A percentile compares a stretch with the other conserved stretches of the same genome.
phyloP scores from a whole-genome alignment of 2,113 vertebrate genomes.

The Crotalus horridus region DNA sequence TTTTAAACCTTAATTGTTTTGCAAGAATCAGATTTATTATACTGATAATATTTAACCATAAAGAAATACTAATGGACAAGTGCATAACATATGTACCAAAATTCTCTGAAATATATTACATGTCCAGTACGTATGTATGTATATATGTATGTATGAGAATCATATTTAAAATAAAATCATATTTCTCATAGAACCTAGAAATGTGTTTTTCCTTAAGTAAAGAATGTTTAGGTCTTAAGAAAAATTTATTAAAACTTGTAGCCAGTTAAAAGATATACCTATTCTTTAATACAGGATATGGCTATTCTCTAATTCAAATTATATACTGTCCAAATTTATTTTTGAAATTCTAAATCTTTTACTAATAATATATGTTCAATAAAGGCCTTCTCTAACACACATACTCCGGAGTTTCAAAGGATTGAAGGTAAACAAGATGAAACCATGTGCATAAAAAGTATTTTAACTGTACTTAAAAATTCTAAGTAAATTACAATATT shows the following conservation, averaged over 20 bases:
- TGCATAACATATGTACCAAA: neutral
- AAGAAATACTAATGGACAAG: neutral
- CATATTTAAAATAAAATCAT: neutral
- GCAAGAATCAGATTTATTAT: neutral
- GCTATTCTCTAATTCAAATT: neutral
- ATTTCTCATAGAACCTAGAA: neutral
- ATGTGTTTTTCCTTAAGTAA: no score
- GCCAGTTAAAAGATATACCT: neutral
- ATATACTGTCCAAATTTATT: neutral
- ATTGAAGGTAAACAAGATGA: neutral
- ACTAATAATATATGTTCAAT: neutral
- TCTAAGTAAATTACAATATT: neutral
- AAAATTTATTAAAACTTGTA: neutral
- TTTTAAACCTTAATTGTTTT: neutral
- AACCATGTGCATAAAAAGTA: neutral
- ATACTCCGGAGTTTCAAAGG: neutral
- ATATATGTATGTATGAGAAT: neutral
- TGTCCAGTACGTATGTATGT: neutral
- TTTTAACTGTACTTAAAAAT: neutral
- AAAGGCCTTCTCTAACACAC: neutral
- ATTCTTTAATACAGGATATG: neutral
- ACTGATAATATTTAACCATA: neutral
- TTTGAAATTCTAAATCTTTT: neutral
- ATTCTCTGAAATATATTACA: neutral
- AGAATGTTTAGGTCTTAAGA: neutral